A percentile compares a stretch with the other conserved stretches of the same genome.
Evolutionary conservation across 2,113 vertebrate genomes (phyloP).

Genomic region (Dipodomys spectabilis): DNA sequence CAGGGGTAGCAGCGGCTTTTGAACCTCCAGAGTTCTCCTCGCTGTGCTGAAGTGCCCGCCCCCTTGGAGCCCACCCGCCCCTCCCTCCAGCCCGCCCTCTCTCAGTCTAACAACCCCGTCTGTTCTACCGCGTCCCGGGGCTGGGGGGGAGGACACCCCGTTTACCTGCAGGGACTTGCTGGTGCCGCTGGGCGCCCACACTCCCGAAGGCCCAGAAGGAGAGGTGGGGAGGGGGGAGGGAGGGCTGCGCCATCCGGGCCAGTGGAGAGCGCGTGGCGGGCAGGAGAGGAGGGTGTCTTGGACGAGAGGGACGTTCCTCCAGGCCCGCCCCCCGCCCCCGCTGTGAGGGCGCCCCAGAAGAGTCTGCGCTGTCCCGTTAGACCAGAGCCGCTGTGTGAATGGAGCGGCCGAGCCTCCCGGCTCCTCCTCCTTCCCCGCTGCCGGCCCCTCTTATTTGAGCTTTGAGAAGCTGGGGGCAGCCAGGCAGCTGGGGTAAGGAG

Average conservation of each 20-base stretch:
- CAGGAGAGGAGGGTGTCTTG: slow-evolving; percentile 4
- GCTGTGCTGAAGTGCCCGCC: slow-evolving; percentile 63
- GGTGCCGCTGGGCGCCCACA: neutral
- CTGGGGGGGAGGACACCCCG: neutral
- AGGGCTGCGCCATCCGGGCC: neutral
- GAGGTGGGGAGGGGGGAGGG: neutral
- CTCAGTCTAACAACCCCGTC: neutral
- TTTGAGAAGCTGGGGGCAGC: slow-evolving; percentile 89
- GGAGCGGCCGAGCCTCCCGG: slow-evolving; percentile 82
- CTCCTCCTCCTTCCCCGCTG: slow-evolving; percentile 90
- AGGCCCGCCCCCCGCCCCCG: slow-evolving; percentile 58
- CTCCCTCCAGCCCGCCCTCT: slow-evolving; percentile 48
- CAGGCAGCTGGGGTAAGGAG: slow-evolving; percentile 90
- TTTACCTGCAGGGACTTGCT: slow-evolving; percentile 58
- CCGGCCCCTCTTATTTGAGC: slow-evolving; percentile 91
- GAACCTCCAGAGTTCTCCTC: neutral
- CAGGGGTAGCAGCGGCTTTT: neutral
- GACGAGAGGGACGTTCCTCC: neutral
- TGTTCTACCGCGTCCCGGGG: rapidly evolving
- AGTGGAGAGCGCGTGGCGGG: neutral
- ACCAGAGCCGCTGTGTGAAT: slow-evolving; percentile 78
- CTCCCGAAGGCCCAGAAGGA: neutral
- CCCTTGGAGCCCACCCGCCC: neutral
- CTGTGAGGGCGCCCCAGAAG: slow-evolving; percentile 52
- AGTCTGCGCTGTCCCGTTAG: neutral